phyloP scores from a whole-genome alignment of 92 coral and sea anemone species.

The Phymanthus crucifer region DNA sequence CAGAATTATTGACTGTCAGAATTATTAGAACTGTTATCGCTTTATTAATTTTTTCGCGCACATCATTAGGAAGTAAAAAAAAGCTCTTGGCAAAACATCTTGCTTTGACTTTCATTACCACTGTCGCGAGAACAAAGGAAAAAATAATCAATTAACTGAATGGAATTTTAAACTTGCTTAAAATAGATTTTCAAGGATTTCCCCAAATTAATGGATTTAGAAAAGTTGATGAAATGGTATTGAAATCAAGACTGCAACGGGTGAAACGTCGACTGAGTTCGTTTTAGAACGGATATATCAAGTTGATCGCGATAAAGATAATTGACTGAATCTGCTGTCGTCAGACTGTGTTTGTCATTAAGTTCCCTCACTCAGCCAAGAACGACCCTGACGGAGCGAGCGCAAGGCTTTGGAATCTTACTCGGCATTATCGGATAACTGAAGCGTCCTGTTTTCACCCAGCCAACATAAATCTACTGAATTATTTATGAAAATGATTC shows the following conservation, averaged over 20 bases:
- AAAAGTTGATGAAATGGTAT: not conserved
- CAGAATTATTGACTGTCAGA: not conserved
- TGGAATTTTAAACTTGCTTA: not conserved
- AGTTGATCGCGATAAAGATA: conserved; percentile 13
- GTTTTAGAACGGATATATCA: conserved; percentile 7
- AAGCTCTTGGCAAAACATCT: conserved; percentile 14
- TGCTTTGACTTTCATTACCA: not conserved
- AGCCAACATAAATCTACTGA: not conserved
- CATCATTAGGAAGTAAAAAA: conserved; percentile 1
- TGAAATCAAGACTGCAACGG: not conserved
- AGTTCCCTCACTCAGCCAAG: too few species aligned
- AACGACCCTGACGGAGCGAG: not conserved
- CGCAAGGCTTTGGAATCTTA: not conserved
- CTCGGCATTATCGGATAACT: not conserved
- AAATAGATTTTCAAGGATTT: not conserved
- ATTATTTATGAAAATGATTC: not conserved
- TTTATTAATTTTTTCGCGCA: not conserved
- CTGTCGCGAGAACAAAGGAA: not conserved
- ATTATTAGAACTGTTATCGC: not conserved
- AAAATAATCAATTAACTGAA: not conserved
- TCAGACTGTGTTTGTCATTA: not conserved
- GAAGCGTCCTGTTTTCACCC: not conserved
- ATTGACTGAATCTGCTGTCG: conserved; percentile 14
- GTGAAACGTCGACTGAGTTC: not conserved
- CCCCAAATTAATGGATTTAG: not conserved